These are phyloP conservation scores for Clanis bilineata DNA, from an alignment of 2,888 invertebrate species.

Conservation along the genomic window DNA sequence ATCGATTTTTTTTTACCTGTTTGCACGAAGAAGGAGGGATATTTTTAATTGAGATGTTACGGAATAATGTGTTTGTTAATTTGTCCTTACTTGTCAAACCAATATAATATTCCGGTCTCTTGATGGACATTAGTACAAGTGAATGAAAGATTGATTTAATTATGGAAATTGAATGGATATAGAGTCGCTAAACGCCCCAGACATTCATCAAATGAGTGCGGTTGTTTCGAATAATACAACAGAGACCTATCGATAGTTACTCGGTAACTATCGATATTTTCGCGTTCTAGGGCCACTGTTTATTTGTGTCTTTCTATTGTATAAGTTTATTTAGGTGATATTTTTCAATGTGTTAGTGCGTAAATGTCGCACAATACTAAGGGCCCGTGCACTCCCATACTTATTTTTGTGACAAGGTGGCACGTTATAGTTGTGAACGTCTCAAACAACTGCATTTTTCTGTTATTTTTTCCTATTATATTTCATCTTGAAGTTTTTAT, in stretches of 20 bases:
- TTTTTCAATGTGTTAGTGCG: neutral
- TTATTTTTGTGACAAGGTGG: neutral
- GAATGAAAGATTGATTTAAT: neutral
- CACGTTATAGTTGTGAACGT: neutral
- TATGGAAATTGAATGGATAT: too few species aligned
- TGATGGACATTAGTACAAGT: neutral
- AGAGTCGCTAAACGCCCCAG: too few species aligned
- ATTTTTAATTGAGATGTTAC: too few species aligned
- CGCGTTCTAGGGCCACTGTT: too few species aligned
- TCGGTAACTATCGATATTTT: too few species aligned
- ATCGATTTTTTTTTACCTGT: neutral
- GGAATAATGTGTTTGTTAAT: neutral
- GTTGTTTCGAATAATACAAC: too few species aligned
- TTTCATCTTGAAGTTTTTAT: constrained; percentile 20
- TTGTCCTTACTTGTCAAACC: neutral
- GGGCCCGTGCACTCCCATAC: neutral
- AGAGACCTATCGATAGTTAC: too few species aligned
- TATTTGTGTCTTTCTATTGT: neutral
- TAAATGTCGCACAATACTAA: neutral
- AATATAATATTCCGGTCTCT: neutral
- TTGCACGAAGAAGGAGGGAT: too few species aligned
- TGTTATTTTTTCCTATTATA: constrained; percentile 16
- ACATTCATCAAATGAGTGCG: too few species aligned
- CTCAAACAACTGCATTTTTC: constrained; percentile 15
- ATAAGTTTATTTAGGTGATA: neutral